Evolutionary conservation across 1,140 invertebrate species (phyloP), one percentile per base, ranked within the genome.

Genomic region (Drosophila littoralis): DNA sequence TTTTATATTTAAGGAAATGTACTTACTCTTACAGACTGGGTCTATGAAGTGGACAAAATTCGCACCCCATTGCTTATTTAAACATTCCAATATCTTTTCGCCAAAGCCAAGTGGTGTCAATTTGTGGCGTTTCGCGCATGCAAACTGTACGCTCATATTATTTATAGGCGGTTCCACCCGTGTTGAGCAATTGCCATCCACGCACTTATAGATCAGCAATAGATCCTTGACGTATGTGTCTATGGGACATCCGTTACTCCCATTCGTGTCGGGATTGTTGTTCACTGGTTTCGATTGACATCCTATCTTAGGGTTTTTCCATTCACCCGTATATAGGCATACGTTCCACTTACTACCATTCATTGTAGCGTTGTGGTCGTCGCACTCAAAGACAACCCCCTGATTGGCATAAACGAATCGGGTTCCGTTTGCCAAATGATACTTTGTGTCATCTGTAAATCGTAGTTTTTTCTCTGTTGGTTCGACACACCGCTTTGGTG

Each of bases 341-440:
- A 78, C 54, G 45, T 78, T 57, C 75, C 38, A 71, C 5, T 15
- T 0, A 7, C 6, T 12, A 0, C 35, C 48, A 0, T 3, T 0
- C 0, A 55, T 0, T 0, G 12, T 15, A 0, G 1, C 2, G 0
- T 0, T 40, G 9, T 0, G 1, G 3, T 70, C 17, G 3, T 5
- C 7, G 17, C 72, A 70, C 17, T 35, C 4, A 13, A 75, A 61
- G 0, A 15, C 1, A 9, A 71, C 75, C 1, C 7, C 7, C 2
- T 46, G 12, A 61, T 61, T 71, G 13, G 76, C 7, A 59, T 71
- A 71, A 0, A 75, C 76, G 38, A 60, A 71, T 0, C 6, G 33
- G 0, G 15, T 15, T 10, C 0, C 0, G 0, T 61, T 48, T 0
- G 5, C 1, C 8, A 3, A 8, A 36, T 43, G 36, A 13, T 36